Evolutionary conservation across 2,888 invertebrate species (phyloP).

Genomic region (Melanostoma mellinum): DNA sequence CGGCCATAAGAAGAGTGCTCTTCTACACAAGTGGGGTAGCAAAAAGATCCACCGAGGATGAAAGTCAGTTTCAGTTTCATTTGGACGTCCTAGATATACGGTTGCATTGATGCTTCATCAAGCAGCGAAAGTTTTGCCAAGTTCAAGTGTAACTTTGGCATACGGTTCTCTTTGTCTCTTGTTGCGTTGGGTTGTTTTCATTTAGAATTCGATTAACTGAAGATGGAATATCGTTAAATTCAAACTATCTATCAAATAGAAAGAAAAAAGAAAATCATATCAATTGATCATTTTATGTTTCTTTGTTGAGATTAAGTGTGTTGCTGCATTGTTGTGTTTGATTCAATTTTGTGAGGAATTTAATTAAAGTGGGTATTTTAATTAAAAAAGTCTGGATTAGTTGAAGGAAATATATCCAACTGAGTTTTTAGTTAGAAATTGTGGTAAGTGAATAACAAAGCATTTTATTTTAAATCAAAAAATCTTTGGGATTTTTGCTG

Average conservation of each 20-base stretch:
- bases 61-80: slow-evolving; percentile 71
- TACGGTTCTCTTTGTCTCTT: slow-evolving; percentile 4
- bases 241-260: too few species aligned
- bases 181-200: neutral
- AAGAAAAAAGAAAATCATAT: neutral
- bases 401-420: neutral
- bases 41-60: slow-evolving; percentile 52
- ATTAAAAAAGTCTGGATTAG: neutral
- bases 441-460: too few species aligned
- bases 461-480: neutral
- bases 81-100: slow-evolving; percentile 67
- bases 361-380: neutral
- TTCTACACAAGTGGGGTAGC: slow-evolving; percentile 35
- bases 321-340: too few species aligned
- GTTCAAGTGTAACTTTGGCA: slow-evolving; percentile 1
- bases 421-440: neutral
- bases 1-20: slow-evolving; percentile 9
- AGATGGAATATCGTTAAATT: too few species aligned
- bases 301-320: too few species aligned
- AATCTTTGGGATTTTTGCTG: neutral
- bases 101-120: slow-evolving; percentile 28
- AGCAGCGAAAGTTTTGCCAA: slow-evolving; percentile 22
- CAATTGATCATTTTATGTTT: neutral
- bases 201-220: neutral
- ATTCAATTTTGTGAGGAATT: too few species aligned